These are phyloP conservation scores for Climacteris rufus DNA, from an alignment of 2,113 vertebrate genomes.

Conservation along the genomic window DNA sequence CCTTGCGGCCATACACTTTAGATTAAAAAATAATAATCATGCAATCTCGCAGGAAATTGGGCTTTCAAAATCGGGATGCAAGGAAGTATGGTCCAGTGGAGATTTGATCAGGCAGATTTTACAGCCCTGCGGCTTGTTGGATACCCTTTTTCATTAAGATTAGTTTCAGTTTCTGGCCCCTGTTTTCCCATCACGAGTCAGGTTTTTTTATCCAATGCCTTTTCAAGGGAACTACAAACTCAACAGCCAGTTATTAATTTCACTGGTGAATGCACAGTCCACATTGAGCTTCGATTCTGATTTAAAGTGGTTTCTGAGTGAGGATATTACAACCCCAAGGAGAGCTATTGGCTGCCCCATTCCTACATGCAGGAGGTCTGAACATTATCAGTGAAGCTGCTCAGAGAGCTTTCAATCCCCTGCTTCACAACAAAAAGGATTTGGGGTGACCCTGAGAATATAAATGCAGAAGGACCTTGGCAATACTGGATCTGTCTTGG, in stretches of 20 bases:
- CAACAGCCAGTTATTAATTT: constrained; percentile 7
- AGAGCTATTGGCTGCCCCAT: background rate
- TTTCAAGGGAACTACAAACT: constrained; percentile 23
- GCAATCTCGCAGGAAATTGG: constrained; percentile 29
- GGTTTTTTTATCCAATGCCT: background rate
- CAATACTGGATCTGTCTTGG: background rate
- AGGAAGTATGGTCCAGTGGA: background rate
- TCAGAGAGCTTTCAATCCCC: background rate
- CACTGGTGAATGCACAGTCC: background rate
- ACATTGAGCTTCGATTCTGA: background rate
- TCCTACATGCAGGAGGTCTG: background rate
- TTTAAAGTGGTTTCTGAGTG: constrained; percentile 19
- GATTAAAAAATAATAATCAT: constrained; percentile 48
- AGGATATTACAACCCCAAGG: background rate
- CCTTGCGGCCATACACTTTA: constrained; percentile 31
- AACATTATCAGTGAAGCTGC: background rate
- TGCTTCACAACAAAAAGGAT: background rate
- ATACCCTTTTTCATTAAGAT: constrained; percentile 14
- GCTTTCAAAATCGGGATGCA: background rate
- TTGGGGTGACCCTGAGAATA: background rate
- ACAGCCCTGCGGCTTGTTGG: background rate
- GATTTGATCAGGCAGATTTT: background rate
- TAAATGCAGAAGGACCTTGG: background rate
- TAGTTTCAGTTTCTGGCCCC: background rate
- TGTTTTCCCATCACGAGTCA: background rate